Conservation (phyloP, 2,888 invertebrate species). For the Erannis defoliaria region DNA sequence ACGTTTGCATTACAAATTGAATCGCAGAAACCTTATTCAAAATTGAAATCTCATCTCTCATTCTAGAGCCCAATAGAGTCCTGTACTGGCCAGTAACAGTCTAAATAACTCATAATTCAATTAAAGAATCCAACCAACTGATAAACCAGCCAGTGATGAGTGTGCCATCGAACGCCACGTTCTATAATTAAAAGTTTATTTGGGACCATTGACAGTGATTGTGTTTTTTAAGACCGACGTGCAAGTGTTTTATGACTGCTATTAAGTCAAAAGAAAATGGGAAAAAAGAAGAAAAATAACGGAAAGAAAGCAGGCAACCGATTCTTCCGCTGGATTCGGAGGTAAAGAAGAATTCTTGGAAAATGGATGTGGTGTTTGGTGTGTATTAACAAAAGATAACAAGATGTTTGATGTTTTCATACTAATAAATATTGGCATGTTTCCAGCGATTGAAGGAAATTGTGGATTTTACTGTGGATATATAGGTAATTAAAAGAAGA, state of each 20-base stretch:
- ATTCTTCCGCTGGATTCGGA: constrained; percentile 82
- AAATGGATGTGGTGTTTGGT: constrained; percentile 21
- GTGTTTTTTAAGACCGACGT: constrained; percentile 54
- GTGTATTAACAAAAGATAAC: constrained; percentile 44
- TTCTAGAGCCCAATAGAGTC: constrained; percentile 72
- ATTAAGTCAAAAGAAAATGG: constrained; percentile 63
- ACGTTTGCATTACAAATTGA: constrained; percentile 6
- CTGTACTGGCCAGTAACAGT: constrained; percentile 69
- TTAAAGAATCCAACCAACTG: constrained; percentile 54
- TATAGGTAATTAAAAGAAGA: too few relatives aligned
- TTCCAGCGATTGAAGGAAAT: not conserved
- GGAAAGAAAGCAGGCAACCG: constrained; percentile 74
- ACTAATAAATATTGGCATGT: constrained; percentile 24
- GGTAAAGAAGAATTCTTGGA: constrained; percentile 57
- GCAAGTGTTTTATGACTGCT: constrained; percentile 62
- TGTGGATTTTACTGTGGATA: too few relatives aligned
- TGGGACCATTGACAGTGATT: constrained; percentile 56
- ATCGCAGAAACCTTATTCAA: constrained; percentile 7
- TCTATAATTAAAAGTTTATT: constrained; percentile 50
- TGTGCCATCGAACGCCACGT: constrained; percentile 52
- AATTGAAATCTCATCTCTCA: constrained; percentile 24
- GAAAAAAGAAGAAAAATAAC: constrained; percentile 81
- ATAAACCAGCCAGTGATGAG: constrained; percentile 54
- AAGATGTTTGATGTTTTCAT: constrained; percentile 21
- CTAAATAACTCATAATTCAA: constrained; percentile 55